Evolutionary conservation across 2,113 vertebrate genomes (phyloP).

Genomic region (Hassar affinis): DNA sequence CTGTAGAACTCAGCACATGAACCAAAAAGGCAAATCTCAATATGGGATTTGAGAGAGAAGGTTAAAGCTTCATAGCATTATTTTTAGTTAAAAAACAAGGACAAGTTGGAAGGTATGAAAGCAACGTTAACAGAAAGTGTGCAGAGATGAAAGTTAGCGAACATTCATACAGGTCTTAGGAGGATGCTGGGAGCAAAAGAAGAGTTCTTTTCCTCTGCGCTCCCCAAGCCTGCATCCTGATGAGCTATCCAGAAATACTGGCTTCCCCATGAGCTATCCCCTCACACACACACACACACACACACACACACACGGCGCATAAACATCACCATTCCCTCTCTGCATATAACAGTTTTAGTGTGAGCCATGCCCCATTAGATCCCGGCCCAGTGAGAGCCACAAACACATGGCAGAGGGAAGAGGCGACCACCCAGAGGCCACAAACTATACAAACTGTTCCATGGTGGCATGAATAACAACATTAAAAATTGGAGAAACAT

Average conservation of each 20-base stretch:
- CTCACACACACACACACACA: conserved; percentile 2
- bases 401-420: conserved; percentile 9
- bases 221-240: conserved; percentile 48
- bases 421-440: conserved; percentile 39
- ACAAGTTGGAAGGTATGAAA: conserved; percentile 2
- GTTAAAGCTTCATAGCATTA: background rate
- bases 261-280: conserved; percentile 30
- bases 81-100: background rate
- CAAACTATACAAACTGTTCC: conserved; percentile 19
- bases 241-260: conserved; percentile 52
- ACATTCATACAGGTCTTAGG: conserved; percentile 21
- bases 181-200: conserved; percentile 35
- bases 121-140: conserved; percentile 5
- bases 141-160: conserved; percentile 26
- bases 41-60: background rate
- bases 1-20: background rate
- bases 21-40: background rate
- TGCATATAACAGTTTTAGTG: conserved; percentile 46
- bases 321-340: conserved; percentile 41
- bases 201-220: conserved; percentile 31
- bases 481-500: conserved; percentile 19
- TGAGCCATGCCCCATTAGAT: conserved; percentile 42
- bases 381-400: conserved; percentile 9
- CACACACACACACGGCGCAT: conserved; percentile 22
- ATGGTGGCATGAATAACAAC: conserved; percentile 33